Base-by-base conservation (phyloP, 2,113 vertebrate genomes). In the Charina bottae region DNA sequence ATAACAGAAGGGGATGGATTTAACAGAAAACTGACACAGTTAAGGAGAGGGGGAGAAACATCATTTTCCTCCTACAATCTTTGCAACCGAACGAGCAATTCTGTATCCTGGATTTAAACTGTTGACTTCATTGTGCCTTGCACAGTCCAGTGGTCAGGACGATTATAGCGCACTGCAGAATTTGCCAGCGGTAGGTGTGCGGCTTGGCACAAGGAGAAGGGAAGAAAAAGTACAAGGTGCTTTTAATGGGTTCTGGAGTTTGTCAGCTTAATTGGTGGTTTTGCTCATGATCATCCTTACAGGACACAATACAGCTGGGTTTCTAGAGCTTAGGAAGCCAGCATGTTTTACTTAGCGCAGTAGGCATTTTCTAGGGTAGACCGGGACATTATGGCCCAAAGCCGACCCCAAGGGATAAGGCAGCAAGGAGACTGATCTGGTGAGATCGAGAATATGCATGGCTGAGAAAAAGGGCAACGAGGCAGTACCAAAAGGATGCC, bases 141-240 rank as follows among this genome's bases (percentile, higher is more conserved):
- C 72, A 78, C 72, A 78, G 33, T 78, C 72, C 72, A 78, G 8
- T 42, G 72, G 72, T 21, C 72, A 78, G 33, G 33, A 42, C 72
- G 42, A 78, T 78, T 78, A 78, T 78, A 78, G 72, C 33, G 72
- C 72, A 78, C 72, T 78, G 72, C 72, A 78, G 72, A 78, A 78
- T 78, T 78, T 78, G 72, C 33, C 1, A 7, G 33, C 72, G 17
- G 72, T 78, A 42, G 72, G 19, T 78, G 72, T 78, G 33, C 17
- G 37, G 33, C 72, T 78, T 33, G 37, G 17, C 72, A 78, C 72
- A 37, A 9, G 72, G 6, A 37, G 72, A 17, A 21, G 37, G 72
- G 17, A 9, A 21, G 72, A 9, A 21, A 4, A 42, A 42, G 33
- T 9, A 78, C 72, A 9, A 42, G 33, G 72, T 78, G 72, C 33